phyloP scores from a whole-genome alignment of 2,113 vertebrate genomes.

The Trematomus loennbergii region DNA sequence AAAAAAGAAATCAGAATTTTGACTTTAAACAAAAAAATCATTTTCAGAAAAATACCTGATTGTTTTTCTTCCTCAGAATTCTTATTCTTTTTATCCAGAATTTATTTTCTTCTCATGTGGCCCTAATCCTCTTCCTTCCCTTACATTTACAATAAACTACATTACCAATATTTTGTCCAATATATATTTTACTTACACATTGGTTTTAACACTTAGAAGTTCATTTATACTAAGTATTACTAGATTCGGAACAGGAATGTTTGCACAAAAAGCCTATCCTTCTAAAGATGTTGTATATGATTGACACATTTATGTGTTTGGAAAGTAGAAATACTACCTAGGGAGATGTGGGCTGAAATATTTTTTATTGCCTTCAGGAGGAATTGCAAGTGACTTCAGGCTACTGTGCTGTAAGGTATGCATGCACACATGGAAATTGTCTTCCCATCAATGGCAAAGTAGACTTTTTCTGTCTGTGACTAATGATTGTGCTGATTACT shows the following conservation, averaged over 20 bases:
- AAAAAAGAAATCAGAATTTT: no score
- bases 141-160: not conserved
- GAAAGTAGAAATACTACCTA: constrained; percentile 6
- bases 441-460: constrained; percentile 54
- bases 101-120: no score
- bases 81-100: no score
- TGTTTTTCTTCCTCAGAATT: no score
- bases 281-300: not conserved
- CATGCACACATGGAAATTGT: constrained; percentile 66
- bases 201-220: not conserved
- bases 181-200: not conserved
- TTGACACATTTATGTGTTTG: not conserved
- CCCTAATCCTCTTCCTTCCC: no score
- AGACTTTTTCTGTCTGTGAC: constrained; percentile 55
- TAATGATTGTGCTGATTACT: constrained; percentile 69
- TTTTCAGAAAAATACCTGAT: no score
- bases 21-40: no score
- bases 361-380: constrained; percentile 8
- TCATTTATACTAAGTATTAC: not conserved
- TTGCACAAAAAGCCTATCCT: not conserved
- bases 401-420: constrained; percentile 56
- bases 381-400: constrained; percentile 32
- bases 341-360: constrained; percentile 15
- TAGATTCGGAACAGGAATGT: not conserved
- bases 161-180: not conserved